Base-by-base conservation (phyloP, 2,888 invertebrate species). In the Chesias legatella region DNA sequence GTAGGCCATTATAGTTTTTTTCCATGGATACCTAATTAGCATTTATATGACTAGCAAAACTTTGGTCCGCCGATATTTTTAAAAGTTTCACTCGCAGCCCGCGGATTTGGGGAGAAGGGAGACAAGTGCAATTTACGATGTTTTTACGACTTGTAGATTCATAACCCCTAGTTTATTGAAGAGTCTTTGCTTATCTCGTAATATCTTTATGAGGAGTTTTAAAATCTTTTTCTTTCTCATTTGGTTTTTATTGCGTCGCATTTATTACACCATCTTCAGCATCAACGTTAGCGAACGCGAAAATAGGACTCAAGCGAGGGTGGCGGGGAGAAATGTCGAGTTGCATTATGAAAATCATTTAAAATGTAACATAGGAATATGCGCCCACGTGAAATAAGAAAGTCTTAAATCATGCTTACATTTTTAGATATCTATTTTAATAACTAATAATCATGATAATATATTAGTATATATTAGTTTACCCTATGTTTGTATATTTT, bases 91-190 rank as follows among this genome's bases (percentile, higher is more conserved):
- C 24, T 22, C 35, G 30, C 39, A 20, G 29, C 34, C 46, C 48
- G 48, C 51, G 48, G 39, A 51, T 38, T 25, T 28, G 35, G 30
- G 31, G 40, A 23, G 38, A 20, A 21, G 42, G 17, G 33, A 38
- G 33, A 45, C 58, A 62, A 60, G 55, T 67, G 57, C 53, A 53
- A 61, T 70, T 69, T 67, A 71, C 62, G 70, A 63, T 60, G 53
- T 66, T 69, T 72, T 72, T 70, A 73, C 58, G 64, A 58, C 62
- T 67, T 64, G 56, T 63, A 66, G 58, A 73, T 73, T 72, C 67
- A 66, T 58, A 65, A 61, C 50, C 51, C 53, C 51, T 50, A 55
- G 65, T 69, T 67, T 67, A 73, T 67, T 64, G 68, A 59, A 58
- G 58, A 57, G 54, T 55, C 64, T 63, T 63, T 67, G 60, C 62